These are phyloP conservation scores for Drosophila repletoides DNA, from an alignment of 1,140 invertebrate genomes.

Conservation along the genomic window DNA sequence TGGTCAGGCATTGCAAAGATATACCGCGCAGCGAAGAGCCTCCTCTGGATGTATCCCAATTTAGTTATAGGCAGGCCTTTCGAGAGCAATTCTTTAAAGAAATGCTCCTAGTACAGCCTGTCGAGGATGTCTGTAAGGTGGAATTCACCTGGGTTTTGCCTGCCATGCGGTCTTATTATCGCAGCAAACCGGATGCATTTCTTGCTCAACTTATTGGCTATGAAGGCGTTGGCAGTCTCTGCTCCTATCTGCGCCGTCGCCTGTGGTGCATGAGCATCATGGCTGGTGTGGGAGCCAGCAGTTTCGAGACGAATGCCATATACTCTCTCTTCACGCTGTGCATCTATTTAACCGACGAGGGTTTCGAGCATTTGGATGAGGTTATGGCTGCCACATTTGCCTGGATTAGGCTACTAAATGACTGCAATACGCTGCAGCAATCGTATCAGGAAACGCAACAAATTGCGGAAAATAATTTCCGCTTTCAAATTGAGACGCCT, in stretches of 20 bases:
- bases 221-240: slow-evolving; percentile 93
- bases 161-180: slow-evolving; percentile 86
- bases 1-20: slow-evolving; percentile 85
- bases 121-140: slow-evolving; percentile 87
- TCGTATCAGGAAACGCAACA: slow-evolving; percentile 82
- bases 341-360: slow-evolving; percentile 90
- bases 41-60: slow-evolving; percentile 83
- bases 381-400: slow-evolving; percentile 88
- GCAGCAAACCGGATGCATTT: slow-evolving; percentile 89
- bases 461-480: slow-evolving; percentile 89
- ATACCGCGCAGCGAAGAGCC: slow-evolving; percentile 86
- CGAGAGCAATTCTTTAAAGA: slow-evolving; percentile 86
- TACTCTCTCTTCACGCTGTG: slow-evolving; percentile 89
- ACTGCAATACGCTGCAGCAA: slow-evolving; percentile 84
- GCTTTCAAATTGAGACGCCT: slow-evolving; percentile 86
- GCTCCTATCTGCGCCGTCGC: slow-evolving; percentile 91
- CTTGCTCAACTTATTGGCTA: slow-evolving; percentile 93
- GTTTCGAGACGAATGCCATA: slow-evolving; percentile 89
- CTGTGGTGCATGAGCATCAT: slow-evolving; percentile 92
- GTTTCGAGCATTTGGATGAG: slow-evolving; percentile 87
- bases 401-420: slow-evolving; percentile 88
- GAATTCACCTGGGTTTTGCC: slow-evolving; percentile 91
- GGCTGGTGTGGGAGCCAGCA: slow-evolving; percentile 88
- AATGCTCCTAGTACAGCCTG: slow-evolving; percentile 90
- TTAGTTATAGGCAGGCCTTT: slow-evolving; percentile 84